phyloP scores from a whole-genome alignment of 2,113 vertebrate genomes.

The Copsychus sechellarum region DNA sequence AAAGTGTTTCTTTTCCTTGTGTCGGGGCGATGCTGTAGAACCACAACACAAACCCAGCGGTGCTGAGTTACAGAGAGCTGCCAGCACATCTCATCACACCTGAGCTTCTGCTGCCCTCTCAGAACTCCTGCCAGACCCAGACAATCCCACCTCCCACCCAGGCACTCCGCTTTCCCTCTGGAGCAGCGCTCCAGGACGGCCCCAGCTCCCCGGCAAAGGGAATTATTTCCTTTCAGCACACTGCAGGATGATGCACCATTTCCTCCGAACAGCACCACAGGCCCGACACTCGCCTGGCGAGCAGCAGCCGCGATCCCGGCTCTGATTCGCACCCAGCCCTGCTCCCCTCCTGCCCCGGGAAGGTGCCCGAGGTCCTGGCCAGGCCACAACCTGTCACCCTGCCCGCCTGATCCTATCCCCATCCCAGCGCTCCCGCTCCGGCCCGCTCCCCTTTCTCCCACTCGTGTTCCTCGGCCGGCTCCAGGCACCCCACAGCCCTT shows the following conservation, averaged over 20 bases:
- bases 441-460: neutral
- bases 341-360: fast-evolving
- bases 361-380: fast-evolving
- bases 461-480: neutral
- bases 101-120: fast-evolving
- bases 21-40: neutral
- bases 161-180: fast-evolving
- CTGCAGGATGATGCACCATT: constrained; percentile 47
- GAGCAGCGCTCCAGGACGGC: fast-evolving
- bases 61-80: fast-evolving
- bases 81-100: neutral
- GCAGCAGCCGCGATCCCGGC: neutral
- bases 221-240: neutral
- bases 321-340: fast-evolving
- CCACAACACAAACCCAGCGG: neutral
- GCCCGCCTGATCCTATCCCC: neutral
- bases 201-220: neutral
- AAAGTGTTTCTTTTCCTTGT: neutral
- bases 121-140: neutral
- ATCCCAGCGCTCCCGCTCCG: neutral
- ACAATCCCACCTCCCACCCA: fast-evolving
- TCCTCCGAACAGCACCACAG: neutral
- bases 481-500: neutral
- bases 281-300: neutral
- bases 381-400: neutral